Percentiles rank a stretch among this genome's conserved stretches.
phyloP scores from a whole-genome alignment of 2,888 invertebrate genomes.

The Agriopis marginaria region DNA sequence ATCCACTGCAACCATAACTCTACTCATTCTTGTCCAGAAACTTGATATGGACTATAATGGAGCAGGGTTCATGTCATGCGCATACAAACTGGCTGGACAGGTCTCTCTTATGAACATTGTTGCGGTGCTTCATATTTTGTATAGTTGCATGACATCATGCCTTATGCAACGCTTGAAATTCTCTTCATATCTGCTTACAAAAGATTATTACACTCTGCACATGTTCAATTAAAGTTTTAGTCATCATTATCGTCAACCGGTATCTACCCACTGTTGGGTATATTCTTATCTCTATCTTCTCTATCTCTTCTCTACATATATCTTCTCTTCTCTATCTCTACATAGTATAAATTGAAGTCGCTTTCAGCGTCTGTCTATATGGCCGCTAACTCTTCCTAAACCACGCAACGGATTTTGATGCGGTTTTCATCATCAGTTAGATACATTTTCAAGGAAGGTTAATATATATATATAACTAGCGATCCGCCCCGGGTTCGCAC shows the following conservation, averaged over 20 bases:
- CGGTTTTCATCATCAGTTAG: no score
- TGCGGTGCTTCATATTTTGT: slow-evolving; percentile 35
- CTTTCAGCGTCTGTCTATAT: no score
- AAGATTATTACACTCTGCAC: neutral
- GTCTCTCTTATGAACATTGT: slow-evolving; percentile 36
- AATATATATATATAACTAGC: no score
- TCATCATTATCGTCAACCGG: neutral
- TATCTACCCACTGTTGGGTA: neutral
- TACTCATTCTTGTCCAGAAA: slow-evolving; percentile 16
- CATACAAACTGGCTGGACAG: slow-evolving; percentile 40
- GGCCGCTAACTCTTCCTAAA: no score
- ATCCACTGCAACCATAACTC: slow-evolving; percentile 12
- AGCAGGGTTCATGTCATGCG: slow-evolving; percentile 26
- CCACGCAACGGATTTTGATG: no score
- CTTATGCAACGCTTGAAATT: slow-evolving; percentile 31
- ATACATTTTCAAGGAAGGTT: no score
- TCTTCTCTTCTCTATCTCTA: no score
- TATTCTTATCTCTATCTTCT: no score
- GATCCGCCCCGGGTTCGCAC: no score
- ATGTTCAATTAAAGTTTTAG: neutral
- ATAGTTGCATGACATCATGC: slow-evolving; percentile 31
- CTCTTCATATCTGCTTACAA: slow-evolving; percentile 3
- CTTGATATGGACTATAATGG: slow-evolving; percentile 25
- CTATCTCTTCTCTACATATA: no score
- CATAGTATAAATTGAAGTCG: no score